These are phyloP conservation scores for Anoplopoma fimbria DNA, from an alignment of 2,113 vertebrate species.

Conservation along the genomic window DNA sequence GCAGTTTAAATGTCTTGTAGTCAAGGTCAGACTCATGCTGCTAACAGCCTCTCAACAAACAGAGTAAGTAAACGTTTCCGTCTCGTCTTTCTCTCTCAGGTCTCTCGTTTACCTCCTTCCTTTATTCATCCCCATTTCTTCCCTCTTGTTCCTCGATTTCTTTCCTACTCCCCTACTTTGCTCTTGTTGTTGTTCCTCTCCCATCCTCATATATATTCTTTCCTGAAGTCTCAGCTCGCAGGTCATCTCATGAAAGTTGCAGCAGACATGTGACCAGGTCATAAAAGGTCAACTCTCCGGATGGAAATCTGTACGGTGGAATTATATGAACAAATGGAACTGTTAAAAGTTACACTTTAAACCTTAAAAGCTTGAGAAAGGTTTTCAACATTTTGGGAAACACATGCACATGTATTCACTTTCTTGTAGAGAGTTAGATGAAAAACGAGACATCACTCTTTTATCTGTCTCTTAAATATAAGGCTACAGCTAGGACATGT, in stretches of 20 bases:
- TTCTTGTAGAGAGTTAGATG: not conserved
- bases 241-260: conserved; percentile 47
- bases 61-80: conserved; percentile 16
- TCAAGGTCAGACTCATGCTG: conserved; percentile 37
- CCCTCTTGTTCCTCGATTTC: not conserved
- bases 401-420: not conserved
- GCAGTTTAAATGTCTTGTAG: conserved; percentile 16
- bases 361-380: not conserved
- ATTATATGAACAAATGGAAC: not conserved
- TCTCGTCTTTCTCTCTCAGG: conserved; percentile 4
- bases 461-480: not conserved
- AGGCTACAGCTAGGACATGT: not conserved
- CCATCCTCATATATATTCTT: conserved; percentile 1
- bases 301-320: conserved; percentile 1
- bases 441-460: not conserved
- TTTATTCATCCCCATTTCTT: not conserved
- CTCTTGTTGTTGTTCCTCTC: not conserved
- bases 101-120: not conserved
- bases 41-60: conserved; percentile 23
- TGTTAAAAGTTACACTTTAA: too few relatives aligned
- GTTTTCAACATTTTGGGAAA: not conserved
- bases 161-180: not conserved
- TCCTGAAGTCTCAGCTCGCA: conserved; percentile 15
- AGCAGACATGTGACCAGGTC: conserved; percentile 36
- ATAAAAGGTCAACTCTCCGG: conserved; percentile 12